Conservation (phyloP, 1,140 invertebrate genomes). For the Drosophila varians region DNA sequence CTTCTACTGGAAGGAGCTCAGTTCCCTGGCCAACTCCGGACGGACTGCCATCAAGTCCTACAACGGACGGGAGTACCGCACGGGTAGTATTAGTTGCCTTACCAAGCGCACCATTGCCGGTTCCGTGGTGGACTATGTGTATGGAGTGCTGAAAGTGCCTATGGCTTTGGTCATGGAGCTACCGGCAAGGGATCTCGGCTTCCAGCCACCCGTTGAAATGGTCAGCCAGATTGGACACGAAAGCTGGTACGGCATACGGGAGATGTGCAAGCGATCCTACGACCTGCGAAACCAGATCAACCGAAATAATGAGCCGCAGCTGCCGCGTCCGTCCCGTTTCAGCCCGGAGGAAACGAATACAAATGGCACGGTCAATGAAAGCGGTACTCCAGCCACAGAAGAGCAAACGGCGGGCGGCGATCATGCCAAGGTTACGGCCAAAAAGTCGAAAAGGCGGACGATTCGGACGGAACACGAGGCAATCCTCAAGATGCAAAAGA, state of each 20-base stretch:
- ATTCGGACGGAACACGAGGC: conserved; percentile 20
- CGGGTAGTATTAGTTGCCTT: conserved; percentile 69
- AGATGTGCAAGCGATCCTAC: conserved; percentile 76
- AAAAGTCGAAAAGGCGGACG: conserved; percentile 49
- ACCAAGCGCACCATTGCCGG: conserved; percentile 86
- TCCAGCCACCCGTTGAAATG: conserved; percentile 86
- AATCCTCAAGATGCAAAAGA: conserved; percentile 42
- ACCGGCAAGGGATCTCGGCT: conserved; percentile 86
- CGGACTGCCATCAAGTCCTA: conserved; percentile 84
- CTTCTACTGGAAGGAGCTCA: conserved; percentile 54
- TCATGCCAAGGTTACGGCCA: conserved; percentile 15
- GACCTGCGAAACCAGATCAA: conserved; percentile 50
- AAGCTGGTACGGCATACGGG: conserved; percentile 82
- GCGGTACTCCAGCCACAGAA: not conserved
- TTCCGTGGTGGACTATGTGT: conserved; percentile 89
- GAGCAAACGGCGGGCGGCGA: not conserved
- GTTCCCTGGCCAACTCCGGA: conserved; percentile 83
- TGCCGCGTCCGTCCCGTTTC: conserved; percentile 6
- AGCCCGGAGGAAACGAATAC: not conserved
- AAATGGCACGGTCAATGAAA: not conserved
- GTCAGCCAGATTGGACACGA: conserved; percentile 87
- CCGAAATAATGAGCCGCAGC: conserved; percentile 39
- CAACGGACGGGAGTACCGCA: conserved; percentile 84
- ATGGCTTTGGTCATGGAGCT: conserved; percentile 89
- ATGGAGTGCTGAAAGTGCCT: conserved; percentile 86